These are phyloP conservation scores for Perca fluviatilis DNA, from an alignment of 2,113 vertebrate genomes.

Conservation along the genomic window DNA sequence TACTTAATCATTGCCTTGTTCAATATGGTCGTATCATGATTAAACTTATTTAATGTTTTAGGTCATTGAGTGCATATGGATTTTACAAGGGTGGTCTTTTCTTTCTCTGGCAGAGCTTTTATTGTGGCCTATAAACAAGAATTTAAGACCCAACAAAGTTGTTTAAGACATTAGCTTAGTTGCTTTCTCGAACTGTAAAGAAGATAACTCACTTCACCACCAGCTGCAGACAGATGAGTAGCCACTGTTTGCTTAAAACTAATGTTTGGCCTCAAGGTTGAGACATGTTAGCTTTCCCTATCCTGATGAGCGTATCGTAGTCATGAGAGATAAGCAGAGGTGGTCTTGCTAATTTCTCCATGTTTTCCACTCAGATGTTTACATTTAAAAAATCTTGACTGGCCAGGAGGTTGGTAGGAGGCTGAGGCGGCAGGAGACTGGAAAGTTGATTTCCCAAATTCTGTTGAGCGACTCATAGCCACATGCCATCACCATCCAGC, in stretches of 20 bases:
- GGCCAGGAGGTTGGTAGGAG: too few relatives aligned
- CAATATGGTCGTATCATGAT: conserved; percentile 33
- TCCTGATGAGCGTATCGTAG: too few relatives aligned
- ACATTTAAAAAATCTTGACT: too few relatives aligned
- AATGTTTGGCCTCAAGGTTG: conserved; percentile 34
- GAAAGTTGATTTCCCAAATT: too few relatives aligned
- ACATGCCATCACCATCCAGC: too few relatives aligned
- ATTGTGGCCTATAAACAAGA: conserved; percentile 6
- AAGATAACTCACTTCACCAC: conserved; percentile 5
- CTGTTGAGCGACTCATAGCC: too few relatives aligned
- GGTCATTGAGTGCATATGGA: not conserved
- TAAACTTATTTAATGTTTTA: conserved; percentile 21
- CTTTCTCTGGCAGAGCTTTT: not conserved
- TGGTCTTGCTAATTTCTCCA: too few relatives aligned
- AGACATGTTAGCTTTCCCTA: conserved; percentile 13
- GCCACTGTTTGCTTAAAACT: conserved; percentile 14
- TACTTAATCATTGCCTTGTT: conserved; percentile 34
- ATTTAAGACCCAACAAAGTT: conserved; percentile 38
- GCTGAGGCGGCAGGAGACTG: too few relatives aligned
- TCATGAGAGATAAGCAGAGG: too few relatives aligned
- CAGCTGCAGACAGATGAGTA: conserved; percentile 10
- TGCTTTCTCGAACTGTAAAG: conserved; percentile 19
- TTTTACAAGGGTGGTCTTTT: conserved; percentile 12
- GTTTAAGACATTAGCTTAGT: conserved; percentile 17
- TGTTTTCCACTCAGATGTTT: too few relatives aligned